Percentiles rank a stretch among this genome's conserved stretches.
phyloP scores from a whole-genome alignment of 2,888 invertebrate species.

The Fragum whitleyi region DNA sequence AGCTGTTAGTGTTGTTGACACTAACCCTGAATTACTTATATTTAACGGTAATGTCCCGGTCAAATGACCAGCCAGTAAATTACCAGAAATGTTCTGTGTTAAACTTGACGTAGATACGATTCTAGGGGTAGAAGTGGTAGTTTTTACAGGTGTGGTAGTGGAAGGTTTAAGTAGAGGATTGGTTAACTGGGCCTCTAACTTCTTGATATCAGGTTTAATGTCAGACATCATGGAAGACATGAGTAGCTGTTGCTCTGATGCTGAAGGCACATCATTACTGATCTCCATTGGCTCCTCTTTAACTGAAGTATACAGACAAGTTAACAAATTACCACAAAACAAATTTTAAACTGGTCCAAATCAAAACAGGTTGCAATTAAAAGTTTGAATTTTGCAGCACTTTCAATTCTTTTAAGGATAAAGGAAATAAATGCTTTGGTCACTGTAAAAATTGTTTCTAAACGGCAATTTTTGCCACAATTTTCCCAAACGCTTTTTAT shows the following conservation, averaged over 20 bases:
- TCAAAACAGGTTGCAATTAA: no score
- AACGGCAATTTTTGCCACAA: no score
- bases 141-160: conserved; percentile 32
- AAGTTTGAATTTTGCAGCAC: no score
- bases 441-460: no score
- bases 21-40: conserved; percentile 53
- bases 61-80: conserved; percentile 60
- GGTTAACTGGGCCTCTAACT: neutral
- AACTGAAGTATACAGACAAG: conserved; percentile 27
- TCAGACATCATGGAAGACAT: conserved; percentile 33
- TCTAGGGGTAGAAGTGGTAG: conserved; percentile 56
- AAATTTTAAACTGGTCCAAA: no score
- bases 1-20: conserved; percentile 36
- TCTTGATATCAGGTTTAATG: conserved; percentile 28
- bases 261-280: conserved; percentile 37
- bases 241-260: conserved; percentile 33
- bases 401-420: no score
- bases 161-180: conserved; percentile 14
- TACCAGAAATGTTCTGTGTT: conserved; percentile 34
- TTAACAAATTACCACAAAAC: neutral
- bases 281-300: conserved; percentile 48
- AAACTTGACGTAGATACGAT: conserved; percentile 44
- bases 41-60: conserved; percentile 56
- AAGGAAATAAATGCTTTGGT: no score
- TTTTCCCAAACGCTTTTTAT: no score